phyloP scores from a whole-genome alignment of 2,888 invertebrate genomes.

The Melinaea menophilus region DNA sequence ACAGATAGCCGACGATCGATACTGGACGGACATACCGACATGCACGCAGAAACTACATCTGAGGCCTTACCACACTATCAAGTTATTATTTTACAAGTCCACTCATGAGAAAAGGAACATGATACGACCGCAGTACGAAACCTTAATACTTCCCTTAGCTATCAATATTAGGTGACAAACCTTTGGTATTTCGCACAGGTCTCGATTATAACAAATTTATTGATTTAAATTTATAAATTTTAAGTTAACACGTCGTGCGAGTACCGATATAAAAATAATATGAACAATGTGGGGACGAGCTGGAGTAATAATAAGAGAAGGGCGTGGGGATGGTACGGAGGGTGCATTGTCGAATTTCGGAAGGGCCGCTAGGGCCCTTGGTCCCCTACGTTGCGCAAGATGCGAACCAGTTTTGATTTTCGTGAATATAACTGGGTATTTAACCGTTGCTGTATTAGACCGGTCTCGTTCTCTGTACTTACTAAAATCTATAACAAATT shows the following conservation, averaged over 20 bases:
- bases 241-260: slow-evolving; percentile 65
- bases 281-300: slow-evolving; percentile 76
- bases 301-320: slow-evolving; percentile 76
- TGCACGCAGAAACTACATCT: slow-evolving; percentile 52
- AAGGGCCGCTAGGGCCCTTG: slow-evolving; percentile 73
- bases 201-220: not conserved
- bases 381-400: slow-evolving; percentile 77
- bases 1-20: slow-evolving; percentile 68
- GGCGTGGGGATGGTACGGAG: slow-evolving; percentile 76
- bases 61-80: slow-evolving; percentile 68
- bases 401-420: slow-evolving; percentile 76
- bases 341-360: slow-evolving; percentile 77
- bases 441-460: slow-evolving; percentile 55
- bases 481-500: not conserved
- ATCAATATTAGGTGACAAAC: slow-evolving; percentile 75
- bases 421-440: slow-evolving; percentile 61
- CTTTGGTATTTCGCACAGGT: slow-evolving; percentile 56
- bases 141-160: slow-evolving; percentile 78
- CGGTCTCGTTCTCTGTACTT: slow-evolving; percentile 39
- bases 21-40: slow-evolving; percentile 57
- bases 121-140: slow-evolving; percentile 78
- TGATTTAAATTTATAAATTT: slow-evolving; percentile 6
- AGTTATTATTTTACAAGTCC: slow-evolving; percentile 77
- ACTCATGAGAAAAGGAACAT: slow-evolving; percentile 78
- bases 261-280: slow-evolving; percentile 68